Percentiles rank a stretch among this genome's conserved stretches.
These are phyloP conservation scores for Caenorhabditis sp. DNA, from an alignment of 2,888 invertebrate genomes.

Conservation along the genomic window DNA sequence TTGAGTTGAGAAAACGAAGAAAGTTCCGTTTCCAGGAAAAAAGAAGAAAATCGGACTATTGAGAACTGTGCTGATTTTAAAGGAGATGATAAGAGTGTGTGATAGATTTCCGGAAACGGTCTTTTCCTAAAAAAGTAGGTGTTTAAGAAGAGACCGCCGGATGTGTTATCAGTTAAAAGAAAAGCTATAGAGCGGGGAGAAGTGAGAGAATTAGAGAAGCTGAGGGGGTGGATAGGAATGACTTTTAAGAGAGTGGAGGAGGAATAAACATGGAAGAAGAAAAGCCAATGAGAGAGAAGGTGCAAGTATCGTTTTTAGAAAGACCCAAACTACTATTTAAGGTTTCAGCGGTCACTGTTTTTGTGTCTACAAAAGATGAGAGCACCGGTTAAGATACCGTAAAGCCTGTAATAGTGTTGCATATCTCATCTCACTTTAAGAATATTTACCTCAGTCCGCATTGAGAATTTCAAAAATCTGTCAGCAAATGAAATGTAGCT, in stretches of 20 bases:
- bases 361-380: too few relatives aligned
- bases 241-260: conserved; percentile 20
- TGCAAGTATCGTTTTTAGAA: conserved; percentile 16
- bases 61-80: conserved; percentile 38
- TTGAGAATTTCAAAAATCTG: too few relatives aligned
- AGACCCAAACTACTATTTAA: background rate
- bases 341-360: too few relatives aligned
- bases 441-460: too few relatives aligned
- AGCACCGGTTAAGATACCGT: too few relatives aligned
- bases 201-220: conserved; percentile 21
- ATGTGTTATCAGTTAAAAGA: conserved; percentile 39
- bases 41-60: background rate
- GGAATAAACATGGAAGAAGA: background rate
- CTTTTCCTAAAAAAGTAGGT: conserved; percentile 12
- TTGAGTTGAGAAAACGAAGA: background rate
- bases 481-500: too few relatives aligned
- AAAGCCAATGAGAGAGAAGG: background rate
- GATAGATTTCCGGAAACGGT: conserved; percentile 45
- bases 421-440: too few relatives aligned
- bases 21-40: background rate
- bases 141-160: conserved; percentile 36
- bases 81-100: conserved; percentile 24
- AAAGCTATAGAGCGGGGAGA: background rate
- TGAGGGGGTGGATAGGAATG: conserved; percentile 19
- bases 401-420: too few relatives aligned